Evolutionary conservation across 2,797 vertebrate species (phyloP), one percentile per base, ranked within the genome.

Genomic region (Rhynchonycteris naso): DNA sequence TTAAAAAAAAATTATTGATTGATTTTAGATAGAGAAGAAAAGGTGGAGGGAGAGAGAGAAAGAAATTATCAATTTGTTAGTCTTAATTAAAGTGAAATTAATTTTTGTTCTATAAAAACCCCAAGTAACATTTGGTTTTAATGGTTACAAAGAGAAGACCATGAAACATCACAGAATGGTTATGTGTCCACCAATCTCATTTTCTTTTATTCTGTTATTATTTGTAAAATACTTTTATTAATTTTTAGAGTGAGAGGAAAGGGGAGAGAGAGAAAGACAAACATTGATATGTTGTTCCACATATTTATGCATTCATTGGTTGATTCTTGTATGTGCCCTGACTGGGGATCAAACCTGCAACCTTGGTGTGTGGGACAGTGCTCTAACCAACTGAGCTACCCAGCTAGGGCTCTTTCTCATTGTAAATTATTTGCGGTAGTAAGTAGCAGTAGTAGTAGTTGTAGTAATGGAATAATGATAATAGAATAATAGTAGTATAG

Each of bases 41-140:
- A 43, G 43, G 43, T 5, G 43, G 43, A 43, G 43, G 43, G 43
- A 43, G 43, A 43, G 43, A 43, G 43, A 43, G 43, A 43, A 43
- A 43, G 43, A 43, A 43, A 43, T 5, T 5, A 43, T 43, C 43
- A 7, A 43, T 43, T 43, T 43, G 43, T 43, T 82, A 58, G 22
- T 82, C n/a, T 79, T 85, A 92, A 81, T 81, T 90, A 88, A 90
- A 56, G 5, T 87, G 58, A 72, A 81, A 63, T 89, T 58, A 72
- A 35, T 10, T 76, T 87, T 88, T 61, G 47, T 81, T 30, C 15
- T 74, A 33, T 71, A 59, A 79, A 79, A 65, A 58, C 47, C 11
- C 58, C 63, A 81, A 63, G 47, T 76, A 96, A 88, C 30, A 72
- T 35, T 92, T 61, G 52, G 24, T 66, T 79, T 82, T 89, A 82